A percentile compares a stretch with the other conserved stretches of the same genome.
These are phyloP conservation scores for Eunapius fragilis DNA, from an alignment of 37 sponge, comb jelly and placozoan genomes.

Conservation along the genomic window DNA sequence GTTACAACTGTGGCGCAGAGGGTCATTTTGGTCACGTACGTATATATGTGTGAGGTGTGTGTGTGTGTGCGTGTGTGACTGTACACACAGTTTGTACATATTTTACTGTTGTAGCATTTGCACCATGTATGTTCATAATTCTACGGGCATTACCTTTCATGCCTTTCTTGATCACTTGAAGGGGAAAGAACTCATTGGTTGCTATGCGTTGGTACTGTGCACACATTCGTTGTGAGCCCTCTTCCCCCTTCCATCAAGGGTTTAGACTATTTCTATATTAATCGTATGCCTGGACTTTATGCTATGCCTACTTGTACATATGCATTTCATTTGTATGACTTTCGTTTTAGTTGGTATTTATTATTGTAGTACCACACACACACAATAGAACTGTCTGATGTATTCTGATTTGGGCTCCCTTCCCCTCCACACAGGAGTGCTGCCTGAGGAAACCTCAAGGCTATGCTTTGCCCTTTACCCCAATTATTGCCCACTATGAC, in stretches of 20 bases:
- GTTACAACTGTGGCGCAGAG: constrained; percentile 52
- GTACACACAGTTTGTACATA: background rate
- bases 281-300: too few species aligned
- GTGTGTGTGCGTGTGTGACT: background rate
- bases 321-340: too few species aligned
- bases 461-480: background rate
- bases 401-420: background rate
- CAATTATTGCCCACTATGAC: background rate
- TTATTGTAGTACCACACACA: too few species aligned
- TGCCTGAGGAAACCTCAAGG: background rate
- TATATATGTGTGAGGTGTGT: background rate
- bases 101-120: background rate
- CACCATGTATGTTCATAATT: background rate
- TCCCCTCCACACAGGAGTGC: background rate
- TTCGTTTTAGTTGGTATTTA: too few species aligned
- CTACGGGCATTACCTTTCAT: too few species aligned
- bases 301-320: too few species aligned
- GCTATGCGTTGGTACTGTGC: too few species aligned
- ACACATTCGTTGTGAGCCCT: too few species aligned
- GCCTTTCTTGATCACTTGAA: too few species aligned
- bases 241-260: too few species aligned
- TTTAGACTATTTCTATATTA: too few species aligned
- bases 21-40: constrained; percentile 71
- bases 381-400: background rate
- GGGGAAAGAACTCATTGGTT: too few species aligned